These are phyloP conservation scores for Clepsis dumicolana DNA, from an alignment of 2,888 invertebrate species.

Conservation along the genomic window DNA sequence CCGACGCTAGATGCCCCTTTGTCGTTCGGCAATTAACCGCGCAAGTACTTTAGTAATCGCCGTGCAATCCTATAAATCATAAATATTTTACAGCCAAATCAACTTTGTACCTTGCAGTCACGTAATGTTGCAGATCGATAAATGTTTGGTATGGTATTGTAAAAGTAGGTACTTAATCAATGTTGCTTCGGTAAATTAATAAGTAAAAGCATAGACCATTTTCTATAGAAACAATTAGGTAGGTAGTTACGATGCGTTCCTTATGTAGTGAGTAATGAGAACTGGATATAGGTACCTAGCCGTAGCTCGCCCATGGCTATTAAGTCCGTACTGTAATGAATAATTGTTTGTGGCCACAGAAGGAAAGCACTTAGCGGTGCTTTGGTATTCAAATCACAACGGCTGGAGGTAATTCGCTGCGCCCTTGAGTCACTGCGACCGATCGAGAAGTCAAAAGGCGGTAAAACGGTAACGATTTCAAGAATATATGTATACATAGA, in stretches of 20 bases:
- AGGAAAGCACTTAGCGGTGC: conserved; percentile 69
- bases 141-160: background rate
- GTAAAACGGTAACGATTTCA: background rate
- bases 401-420: conserved; percentile 65
- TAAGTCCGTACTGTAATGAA: conserved; percentile 31
- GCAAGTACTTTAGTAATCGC: conserved; percentile 6
- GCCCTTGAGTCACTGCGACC: conserved; percentile 52
- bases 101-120: background rate
- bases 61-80: conserved; percentile 15
- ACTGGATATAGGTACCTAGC: background rate
- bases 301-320: background rate
- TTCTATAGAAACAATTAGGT: too few relatives aligned
- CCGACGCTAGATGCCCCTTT: conserved; percentile 23
- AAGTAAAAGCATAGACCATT: too few relatives aligned
- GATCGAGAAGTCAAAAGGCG: conserved; percentile 15
- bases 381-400: conserved; percentile 81
- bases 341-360: conserved; percentile 51
- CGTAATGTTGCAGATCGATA: conserved; percentile 9
- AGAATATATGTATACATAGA: background rate
- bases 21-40: conserved; percentile 9
- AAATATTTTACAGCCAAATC: conserved; percentile 22
- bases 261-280: background rate
- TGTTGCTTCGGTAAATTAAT: background rate
- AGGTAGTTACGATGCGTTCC: too few relatives aligned
- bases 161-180: background rate